These are phyloP conservation scores for Drosophila ezoana DNA, from an alignment of 2,888 invertebrate species.

Conservation along the genomic window DNA sequence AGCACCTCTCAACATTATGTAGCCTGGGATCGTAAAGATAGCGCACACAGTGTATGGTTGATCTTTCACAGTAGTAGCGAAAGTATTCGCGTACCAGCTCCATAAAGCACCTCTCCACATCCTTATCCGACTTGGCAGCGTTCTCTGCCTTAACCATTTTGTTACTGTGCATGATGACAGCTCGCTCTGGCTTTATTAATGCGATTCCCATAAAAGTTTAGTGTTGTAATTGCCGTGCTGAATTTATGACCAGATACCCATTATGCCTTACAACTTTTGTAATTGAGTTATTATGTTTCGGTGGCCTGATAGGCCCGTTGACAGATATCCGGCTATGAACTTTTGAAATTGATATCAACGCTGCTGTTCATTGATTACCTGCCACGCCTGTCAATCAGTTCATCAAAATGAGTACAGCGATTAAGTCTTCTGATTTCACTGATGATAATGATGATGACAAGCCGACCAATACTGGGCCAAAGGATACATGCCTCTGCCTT, in stretches of 20 bases:
- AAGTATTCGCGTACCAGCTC: slow-evolving; percentile 70
- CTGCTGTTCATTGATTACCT: slow-evolving; percentile 61
- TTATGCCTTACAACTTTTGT: slow-evolving; percentile 55
- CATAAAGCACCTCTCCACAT: slow-evolving; percentile 43
- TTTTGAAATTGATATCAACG: slow-evolving; percentile 32
- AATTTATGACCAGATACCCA: slow-evolving; percentile 35
- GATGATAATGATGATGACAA: slow-evolving; percentile 52
- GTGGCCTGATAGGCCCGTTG: slow-evolving; percentile 53
- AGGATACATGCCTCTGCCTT: slow-evolving; percentile 15
- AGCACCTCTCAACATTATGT: slow-evolving; percentile 78
- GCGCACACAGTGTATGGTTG: slow-evolving; percentile 82
- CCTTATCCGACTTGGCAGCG: background rate
- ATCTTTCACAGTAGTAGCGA: slow-evolving; percentile 79
- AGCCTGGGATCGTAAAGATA: slow-evolving; percentile 79
- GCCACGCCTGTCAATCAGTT: slow-evolving; percentile 51
- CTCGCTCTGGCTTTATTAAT: slow-evolving; percentile 23
- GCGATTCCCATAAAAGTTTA: background rate
- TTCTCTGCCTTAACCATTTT: slow-evolving; percentile 36
- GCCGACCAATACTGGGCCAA: slow-evolving; percentile 9
- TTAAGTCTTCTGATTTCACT: slow-evolving; percentile 24
- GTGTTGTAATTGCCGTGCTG: slow-evolving; percentile 36
- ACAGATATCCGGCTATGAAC: slow-evolving; percentile 23
- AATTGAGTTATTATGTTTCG: slow-evolving; percentile 70
- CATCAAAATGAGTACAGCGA: slow-evolving; percentile 49
- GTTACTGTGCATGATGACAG: slow-evolving; percentile 17